A percentile compares a stretch with the other conserved stretches of the same genome.
phyloP scores from a whole-genome alignment of 2,888 invertebrate genomes.

The Drepana falcataria region DNA sequence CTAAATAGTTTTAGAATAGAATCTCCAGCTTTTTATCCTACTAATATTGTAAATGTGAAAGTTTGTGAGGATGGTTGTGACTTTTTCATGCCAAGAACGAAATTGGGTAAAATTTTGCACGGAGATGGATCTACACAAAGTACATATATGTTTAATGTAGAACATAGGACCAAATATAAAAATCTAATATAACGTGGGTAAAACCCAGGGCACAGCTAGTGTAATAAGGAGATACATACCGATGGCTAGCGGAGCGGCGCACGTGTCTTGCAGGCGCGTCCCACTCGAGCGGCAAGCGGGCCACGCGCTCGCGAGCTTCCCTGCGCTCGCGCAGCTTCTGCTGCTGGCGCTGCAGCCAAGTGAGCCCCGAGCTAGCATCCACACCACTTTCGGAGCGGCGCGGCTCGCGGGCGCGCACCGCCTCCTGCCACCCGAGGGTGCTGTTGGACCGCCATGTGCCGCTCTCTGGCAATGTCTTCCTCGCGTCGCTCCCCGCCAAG shows the following conservation, averaged over 20 bases:
- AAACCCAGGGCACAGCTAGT: no score
- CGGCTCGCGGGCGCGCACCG: conserved; percentile 48
- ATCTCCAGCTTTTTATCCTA: no score
- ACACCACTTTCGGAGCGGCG: conserved; percentile 60
- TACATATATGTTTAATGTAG: no score
- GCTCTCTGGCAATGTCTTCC: conserved; percentile 55
- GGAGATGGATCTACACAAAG: no score
- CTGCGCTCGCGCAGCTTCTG: conserved; percentile 87
- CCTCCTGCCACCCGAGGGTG: conserved; percentile 65
- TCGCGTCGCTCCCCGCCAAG: conserved; percentile 42
- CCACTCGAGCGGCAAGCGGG: conserved; percentile 84
- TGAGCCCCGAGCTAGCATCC: conserved; percentile 75
- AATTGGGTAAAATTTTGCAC: no score
- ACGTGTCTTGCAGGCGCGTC: conserved; percentile 68
- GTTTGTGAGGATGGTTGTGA: no score
- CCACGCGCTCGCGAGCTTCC: conserved; percentile 85
- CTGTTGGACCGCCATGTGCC: conserved; percentile 65
- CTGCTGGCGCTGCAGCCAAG: conserved; percentile 91
- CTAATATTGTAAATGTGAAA: no score
- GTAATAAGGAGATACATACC: conserved; percentile 35
- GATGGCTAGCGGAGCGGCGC: conserved; percentile 73
- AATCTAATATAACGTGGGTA: no score
- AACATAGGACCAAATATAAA: no score
- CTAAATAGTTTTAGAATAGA: no score
- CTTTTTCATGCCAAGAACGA: no score